phyloP scores from a whole-genome alignment of 2,113 vertebrate species.

The Sclerurus mexicanus region DNA sequence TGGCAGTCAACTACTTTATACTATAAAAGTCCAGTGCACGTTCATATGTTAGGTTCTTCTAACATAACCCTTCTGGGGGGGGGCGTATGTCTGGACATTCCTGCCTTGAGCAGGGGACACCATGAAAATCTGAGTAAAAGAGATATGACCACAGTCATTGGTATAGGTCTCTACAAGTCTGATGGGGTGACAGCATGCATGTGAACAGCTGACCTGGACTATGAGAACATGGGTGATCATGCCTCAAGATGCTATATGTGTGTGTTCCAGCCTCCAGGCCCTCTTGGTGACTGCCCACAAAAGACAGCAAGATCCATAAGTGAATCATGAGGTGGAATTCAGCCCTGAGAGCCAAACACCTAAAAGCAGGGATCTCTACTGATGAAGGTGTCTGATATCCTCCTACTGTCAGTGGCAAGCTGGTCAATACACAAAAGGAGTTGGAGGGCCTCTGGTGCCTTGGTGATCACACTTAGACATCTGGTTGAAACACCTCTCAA shows the following conservation, averaged over 20 bases:
- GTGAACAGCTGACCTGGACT: not conserved
- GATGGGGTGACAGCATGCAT: not conserved
- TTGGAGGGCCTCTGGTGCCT: not conserved
- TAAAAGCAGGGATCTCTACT: not conserved
- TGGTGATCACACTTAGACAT: not conserved
- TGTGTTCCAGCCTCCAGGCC: not conserved
- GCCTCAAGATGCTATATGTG: accelerated
- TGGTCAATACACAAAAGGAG: not conserved
- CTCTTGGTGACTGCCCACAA: not conserved
- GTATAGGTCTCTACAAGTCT: not conserved
- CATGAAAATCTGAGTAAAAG: not conserved
- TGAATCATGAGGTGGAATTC: not conserved
- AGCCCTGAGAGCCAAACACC: not conserved
- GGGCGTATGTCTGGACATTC: not conserved
- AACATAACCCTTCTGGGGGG: not conserved
- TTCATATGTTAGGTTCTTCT: not conserved
- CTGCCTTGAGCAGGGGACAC: not conserved
- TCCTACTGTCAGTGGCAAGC: not conserved
- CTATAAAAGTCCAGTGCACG: not conserved
- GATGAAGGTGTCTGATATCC: not conserved
- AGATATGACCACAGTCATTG: not conserved
- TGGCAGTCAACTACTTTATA: not conserved
- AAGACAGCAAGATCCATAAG: not conserved
- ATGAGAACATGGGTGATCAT: not conserved
- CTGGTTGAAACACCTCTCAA: accelerated